Conservation (phyloP, 2,888 invertebrate genomes). For the Orthonevra nobilis region DNA sequence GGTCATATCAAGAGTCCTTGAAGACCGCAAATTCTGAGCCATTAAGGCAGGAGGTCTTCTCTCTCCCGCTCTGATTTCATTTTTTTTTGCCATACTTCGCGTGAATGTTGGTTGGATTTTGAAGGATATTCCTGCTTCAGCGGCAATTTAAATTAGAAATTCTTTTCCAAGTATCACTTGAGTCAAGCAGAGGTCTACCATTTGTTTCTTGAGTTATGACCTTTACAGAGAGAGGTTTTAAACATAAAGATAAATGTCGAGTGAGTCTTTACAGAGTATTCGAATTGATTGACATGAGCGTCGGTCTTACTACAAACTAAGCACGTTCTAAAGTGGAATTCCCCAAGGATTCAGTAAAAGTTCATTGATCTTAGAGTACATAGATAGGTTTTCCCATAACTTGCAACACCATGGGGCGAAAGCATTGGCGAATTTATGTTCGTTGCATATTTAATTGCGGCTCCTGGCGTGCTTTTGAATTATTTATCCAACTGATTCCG, state of each 20-base stretch:
- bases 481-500: constrained; percentile 53
- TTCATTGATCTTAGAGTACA: constrained; percentile 1
- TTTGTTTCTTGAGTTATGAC: constrained; percentile 54
- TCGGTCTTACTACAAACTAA: background rate
- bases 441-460: constrained; percentile 53
- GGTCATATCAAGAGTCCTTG: constrained; percentile 64
- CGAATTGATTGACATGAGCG: background rate
- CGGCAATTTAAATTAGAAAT: constrained; percentile 56
- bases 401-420: background rate
- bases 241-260: no score
- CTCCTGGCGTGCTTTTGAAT: constrained; percentile 48
- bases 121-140: constrained; percentile 34
- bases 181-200: background rate
- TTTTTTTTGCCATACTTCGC: constrained; percentile 3
- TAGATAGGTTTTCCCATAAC: background rate
- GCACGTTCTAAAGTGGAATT: background rate
- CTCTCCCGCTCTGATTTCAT: background rate
- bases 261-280: no score
- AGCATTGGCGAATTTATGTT: constrained; percentile 53
- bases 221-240: no score
- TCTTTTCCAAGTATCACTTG: constrained; percentile 48
- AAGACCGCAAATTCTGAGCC: constrained; percentile 13
- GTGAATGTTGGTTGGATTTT: constrained; percentile 8
- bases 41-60: constrained; percentile 27
- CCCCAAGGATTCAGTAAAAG: background rate